Evolutionary conservation across 2,113 vertebrate genomes (phyloP), one percentile per base, ranked within the genome.

Genomic region (Monarcha castaneiventris): DNA sequence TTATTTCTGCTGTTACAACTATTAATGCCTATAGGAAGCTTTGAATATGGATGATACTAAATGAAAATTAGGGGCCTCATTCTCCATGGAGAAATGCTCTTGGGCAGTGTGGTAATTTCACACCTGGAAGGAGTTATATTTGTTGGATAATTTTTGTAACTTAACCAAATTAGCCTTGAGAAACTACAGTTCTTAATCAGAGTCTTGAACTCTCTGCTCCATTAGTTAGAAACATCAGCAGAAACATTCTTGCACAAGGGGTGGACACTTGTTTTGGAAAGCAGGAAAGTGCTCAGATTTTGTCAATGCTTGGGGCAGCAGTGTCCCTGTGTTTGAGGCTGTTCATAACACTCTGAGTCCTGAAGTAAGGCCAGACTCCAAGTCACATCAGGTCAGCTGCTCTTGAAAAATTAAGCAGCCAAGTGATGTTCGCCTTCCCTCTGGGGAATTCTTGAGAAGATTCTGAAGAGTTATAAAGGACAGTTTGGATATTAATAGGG

Each of bases 41-140:
- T 76, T 35, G 74, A 51, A 56, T 93, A 81, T 87, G 68, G 33
- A 82, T 79, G 63, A 73, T 85, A 43, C 56, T 79, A 55, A 75
- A 58, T 63, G 81, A 87, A 93, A 87, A 89, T 90, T 44, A 76
- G 74, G 64, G 7, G 26, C 77, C 52, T 82, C 22, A 6, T 89
- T 91, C 52, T 87, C 84, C 48, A 21, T 17, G 68, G 94, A 83
- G 66, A 75, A 91, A 81, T 87, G 78, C 59, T 93, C n/a, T 67
- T 59, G 81, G 77, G 88, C 61, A 49, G 43, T 32, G 55, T 73
- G 48, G 80, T 80, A 92, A 90, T 96, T 96, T 96, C 89, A 94
- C 66, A 73, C 87, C 94, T 96, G 87, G 93, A 84, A 79, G 89
- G 87, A 89, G 29, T 66, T 51, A 7, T 87, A 74, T 96, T 74